phyloP scores from a whole-genome alignment of 2,888 invertebrate species.

The Drosophila incognita region DNA sequence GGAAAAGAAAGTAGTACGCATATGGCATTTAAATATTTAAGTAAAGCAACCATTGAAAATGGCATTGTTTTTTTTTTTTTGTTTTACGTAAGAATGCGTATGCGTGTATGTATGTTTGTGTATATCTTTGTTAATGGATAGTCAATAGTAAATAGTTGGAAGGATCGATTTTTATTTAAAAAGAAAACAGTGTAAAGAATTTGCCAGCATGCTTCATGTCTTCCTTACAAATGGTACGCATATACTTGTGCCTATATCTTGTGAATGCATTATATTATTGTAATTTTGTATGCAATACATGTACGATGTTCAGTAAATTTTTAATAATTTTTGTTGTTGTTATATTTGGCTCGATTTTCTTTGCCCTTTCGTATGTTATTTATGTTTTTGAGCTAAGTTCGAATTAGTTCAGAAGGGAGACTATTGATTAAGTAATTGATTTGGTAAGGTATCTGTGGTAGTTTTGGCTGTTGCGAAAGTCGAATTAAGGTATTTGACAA shows the following conservation, averaged over 20 bases:
- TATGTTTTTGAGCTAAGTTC: conserved; percentile 7
- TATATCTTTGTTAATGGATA: conserved; percentile 26
- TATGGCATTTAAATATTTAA: conserved; percentile 27
- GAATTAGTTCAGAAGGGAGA: conserved; percentile 9
- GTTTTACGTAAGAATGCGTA: conserved; percentile 6
- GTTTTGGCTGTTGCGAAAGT: conserved; percentile 10
- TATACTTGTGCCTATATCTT: background rate
- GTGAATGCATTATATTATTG: conserved; percentile 9
- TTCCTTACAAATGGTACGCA: conserved; percentile 18
- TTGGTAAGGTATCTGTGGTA: conserved; percentile 13
- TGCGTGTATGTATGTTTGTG: conserved; percentile 22
- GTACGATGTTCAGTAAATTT: conserved; percentile 4
- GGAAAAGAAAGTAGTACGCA: conserved; percentile 34
- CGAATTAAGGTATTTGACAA: conserved; percentile 22
- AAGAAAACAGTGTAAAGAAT: conserved; percentile 31
- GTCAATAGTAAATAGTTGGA: conserved; percentile 49
- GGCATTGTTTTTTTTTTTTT: conserved; percentile 6
- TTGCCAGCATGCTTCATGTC: conserved; percentile 26
- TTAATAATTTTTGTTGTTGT: background rate
- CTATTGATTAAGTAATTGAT: background rate
- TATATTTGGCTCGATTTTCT: conserved; percentile 2
- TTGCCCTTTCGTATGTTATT: conserved; percentile 1
- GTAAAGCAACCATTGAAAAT: conserved; percentile 32
- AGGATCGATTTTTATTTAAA: conserved; percentile 50
- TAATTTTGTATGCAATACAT: conserved; percentile 7